Percentiles rank a stretch among this genome's conserved stretches.
These are phyloP conservation scores for Melanotus villosus DNA, from an alignment of 2,888 invertebrate genomes.

Conservation along the genomic window DNA sequence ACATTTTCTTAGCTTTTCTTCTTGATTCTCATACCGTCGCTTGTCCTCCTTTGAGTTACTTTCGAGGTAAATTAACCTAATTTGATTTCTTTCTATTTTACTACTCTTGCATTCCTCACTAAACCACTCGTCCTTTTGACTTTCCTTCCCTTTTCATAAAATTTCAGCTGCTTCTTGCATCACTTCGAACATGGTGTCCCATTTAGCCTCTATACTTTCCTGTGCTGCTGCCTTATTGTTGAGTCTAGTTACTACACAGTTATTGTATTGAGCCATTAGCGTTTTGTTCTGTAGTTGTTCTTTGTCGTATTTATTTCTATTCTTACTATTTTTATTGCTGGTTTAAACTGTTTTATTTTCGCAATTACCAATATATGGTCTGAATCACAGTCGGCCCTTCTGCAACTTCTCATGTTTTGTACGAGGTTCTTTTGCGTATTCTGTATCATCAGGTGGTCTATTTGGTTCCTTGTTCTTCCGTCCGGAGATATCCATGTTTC, in stretches of 20 bases:
- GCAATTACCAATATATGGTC: slow-evolving; percentile 4
- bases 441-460: not conserved
- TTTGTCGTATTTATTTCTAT: slow-evolving; percentile 9
- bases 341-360: slow-evolving; percentile 6
- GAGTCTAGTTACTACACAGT: not conserved
- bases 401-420: slow-evolving; percentile 1
- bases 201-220: slow-evolving; percentile 4
- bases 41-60: not conserved
- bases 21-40: not conserved
- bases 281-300: not conserved
- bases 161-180: not conserved
- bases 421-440: not conserved
- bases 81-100: not conserved
- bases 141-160: slow-evolving; percentile 2
- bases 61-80: not conserved
- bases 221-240: not conserved
- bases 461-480: slow-evolving; percentile 5
- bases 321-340: not conserved
- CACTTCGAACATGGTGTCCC: not conserved
- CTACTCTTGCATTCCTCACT: slow-evolving; percentile 3
- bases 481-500: slow-evolving; percentile 7
- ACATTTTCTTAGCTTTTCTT: not conserved
- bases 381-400: slow-evolving; percentile 4
- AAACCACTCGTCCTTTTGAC: not conserved
- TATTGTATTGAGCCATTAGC: slow-evolving; percentile 3